Evolutionary conservation across 1,140 invertebrate species (phyloP).

Genomic region (Heliothis virescens): DNA sequence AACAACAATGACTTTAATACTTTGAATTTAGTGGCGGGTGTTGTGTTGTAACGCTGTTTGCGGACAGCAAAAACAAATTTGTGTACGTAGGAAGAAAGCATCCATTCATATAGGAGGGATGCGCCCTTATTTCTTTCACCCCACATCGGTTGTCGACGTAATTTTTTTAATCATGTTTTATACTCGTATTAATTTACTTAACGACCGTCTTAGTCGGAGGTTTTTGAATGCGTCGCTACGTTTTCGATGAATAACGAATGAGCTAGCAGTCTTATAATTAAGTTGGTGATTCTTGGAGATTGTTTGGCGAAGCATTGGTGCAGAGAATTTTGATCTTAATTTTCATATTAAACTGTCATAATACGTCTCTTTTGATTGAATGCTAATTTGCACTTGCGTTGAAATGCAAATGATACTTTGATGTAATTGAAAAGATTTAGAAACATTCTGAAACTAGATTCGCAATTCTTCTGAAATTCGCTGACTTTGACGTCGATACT

Average conservation of each 20-base stretch:
- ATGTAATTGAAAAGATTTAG: slow-evolving; percentile 1
- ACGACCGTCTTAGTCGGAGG: slow-evolving; percentile 76
- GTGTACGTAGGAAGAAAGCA: slow-evolving; percentile 71
- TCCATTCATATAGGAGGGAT: slow-evolving; percentile 77
- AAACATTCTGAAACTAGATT: not conserved
- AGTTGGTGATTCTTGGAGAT: slow-evolving; percentile 53
- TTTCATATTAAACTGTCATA: slow-evolving; percentile 35
- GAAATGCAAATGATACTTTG: slow-evolving; percentile 3
- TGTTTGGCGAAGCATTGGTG: slow-evolving; percentile 26
- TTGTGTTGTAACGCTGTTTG: slow-evolving; percentile 1
- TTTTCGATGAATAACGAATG: slow-evolving; percentile 85
- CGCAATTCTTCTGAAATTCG: too few relatives aligned
- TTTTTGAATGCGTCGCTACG: slow-evolving; percentile 70
- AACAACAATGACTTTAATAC: slow-evolving; percentile 37
- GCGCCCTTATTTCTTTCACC: slow-evolving; percentile 67
- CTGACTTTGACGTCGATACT: too few relatives aligned
- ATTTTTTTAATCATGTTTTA: slow-evolving; percentile 86
- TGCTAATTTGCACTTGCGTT: slow-evolving; percentile 9
- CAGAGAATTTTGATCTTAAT: slow-evolving; percentile 26
- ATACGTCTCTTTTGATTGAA: slow-evolving; percentile 23
- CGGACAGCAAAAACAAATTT: slow-evolving; percentile 46
- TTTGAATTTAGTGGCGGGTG: slow-evolving; percentile 20
- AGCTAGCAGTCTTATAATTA: slow-evolving; percentile 54
- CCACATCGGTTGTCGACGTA: slow-evolving; percentile 74
- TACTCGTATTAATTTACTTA: slow-evolving; percentile 85